Conservation (phyloP, 2,113 vertebrate genomes). For the Pseudorectes ferrugineus region DNA sequence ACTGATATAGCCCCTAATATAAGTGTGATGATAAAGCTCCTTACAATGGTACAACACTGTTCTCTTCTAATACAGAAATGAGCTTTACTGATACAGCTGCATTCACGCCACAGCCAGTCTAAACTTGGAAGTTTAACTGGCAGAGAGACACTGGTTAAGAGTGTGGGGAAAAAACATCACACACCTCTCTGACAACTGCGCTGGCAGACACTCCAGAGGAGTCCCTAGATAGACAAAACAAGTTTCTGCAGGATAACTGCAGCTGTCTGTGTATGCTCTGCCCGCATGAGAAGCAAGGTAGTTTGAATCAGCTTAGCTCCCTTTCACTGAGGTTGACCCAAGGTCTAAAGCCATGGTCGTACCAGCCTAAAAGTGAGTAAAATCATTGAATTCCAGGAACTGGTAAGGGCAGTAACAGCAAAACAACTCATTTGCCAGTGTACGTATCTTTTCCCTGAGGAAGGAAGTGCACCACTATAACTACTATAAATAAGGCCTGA, state of each 20-base stretch:
- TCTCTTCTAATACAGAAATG: not conserved
- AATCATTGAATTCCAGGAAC: not conserved
- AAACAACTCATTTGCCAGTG: not conserved
- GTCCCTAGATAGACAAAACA: constrained; percentile 13
- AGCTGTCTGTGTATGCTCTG: not conserved
- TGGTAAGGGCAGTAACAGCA: not conserved
- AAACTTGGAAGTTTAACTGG: constrained; percentile 48
- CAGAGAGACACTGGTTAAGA: not conserved
- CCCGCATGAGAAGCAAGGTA: not conserved
- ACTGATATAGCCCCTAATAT: not conserved
- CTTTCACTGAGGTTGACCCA: not conserved
- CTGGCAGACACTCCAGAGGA: not conserved
- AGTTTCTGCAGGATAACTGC: not conserved
- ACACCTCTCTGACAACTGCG: not conserved
- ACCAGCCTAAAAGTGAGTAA: not conserved
- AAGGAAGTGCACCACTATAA: not conserved
- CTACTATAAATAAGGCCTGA: not conserved
- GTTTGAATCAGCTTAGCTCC: not conserved
- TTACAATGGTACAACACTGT: not conserved
- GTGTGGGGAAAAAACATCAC: not conserved
- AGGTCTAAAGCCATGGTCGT: not conserved
- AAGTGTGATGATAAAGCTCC: constrained; percentile 6
- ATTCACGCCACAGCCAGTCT: not conserved
- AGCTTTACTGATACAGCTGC: not conserved
- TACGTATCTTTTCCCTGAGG: not conserved